These are phyloP conservation scores for Pammene fasciana DNA, from an alignment of 2,888 invertebrate genomes.

Conservation along the genomic window DNA sequence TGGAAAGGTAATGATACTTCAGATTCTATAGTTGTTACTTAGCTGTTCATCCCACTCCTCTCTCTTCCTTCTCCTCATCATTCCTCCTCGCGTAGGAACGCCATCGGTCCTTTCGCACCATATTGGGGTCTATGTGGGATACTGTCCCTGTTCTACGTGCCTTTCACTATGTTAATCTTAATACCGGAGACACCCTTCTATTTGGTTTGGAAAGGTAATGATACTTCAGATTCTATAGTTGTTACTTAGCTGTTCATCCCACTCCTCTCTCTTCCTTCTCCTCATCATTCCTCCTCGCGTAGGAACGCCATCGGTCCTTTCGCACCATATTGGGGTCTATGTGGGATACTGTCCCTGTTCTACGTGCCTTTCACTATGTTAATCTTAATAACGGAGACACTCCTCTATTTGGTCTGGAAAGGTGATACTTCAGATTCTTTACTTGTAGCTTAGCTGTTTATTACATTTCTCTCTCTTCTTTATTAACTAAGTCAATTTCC, in stretches of 20 bases:
- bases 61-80: neutral
- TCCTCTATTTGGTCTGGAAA: conserved; percentile 87
- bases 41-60: neutral
- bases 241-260: too few species aligned
- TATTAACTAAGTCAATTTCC: too few species aligned
- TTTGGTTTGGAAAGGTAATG: conserved; percentile 83
- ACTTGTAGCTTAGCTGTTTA: too few species aligned
- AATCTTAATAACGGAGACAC: conserved; percentile 94
- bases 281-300: too few species aligned
- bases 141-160: conserved; percentile 85
- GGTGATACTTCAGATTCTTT: conserved; percentile 58
- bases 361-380: conserved; percentile 86
- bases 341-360: conserved; percentile 85
- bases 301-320: too few species aligned
- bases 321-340: too few species aligned
- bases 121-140: conserved; percentile 69
- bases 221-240: neutral
- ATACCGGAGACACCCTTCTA: conserved; percentile 93
- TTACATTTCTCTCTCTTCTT: neutral
- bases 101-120: too few species aligned
- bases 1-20: conserved; percentile 75
- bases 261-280: neutral
- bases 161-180: conserved; percentile 84
- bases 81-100: too few species aligned
- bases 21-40: neutral